phyloP scores from a whole-genome alignment of 2,888 invertebrate species.

The Cephus pulcher region DNA sequence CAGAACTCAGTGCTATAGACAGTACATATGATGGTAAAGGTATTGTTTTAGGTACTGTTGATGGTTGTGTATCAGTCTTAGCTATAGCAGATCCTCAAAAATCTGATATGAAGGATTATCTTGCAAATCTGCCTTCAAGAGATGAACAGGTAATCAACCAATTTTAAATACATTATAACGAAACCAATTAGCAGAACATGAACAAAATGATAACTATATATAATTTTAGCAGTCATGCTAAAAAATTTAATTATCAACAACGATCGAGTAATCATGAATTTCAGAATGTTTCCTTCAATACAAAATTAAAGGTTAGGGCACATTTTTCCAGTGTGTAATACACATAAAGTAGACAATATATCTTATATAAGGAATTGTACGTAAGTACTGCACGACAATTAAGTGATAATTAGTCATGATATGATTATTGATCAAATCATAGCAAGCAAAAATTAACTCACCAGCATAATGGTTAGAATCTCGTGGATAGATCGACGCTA shows the following conservation, averaged over 20 bases:
- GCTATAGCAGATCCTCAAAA: slow-evolving; percentile 81
- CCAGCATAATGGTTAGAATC: neutral
- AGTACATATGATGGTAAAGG: slow-evolving; percentile 87
- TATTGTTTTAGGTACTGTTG: slow-evolving; percentile 89
- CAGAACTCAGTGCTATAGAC: slow-evolving; percentile 88
- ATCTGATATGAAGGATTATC: slow-evolving; percentile 73
- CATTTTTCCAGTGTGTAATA: neutral
- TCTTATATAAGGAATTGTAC: neutral
- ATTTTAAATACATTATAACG: neutral
- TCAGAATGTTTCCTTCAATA: neutral
- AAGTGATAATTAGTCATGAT: neutral
- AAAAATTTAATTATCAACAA: neutral
- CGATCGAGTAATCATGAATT: neutral
- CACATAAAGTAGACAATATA: neutral
- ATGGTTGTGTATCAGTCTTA: slow-evolving; percentile 93
- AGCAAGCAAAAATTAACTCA: neutral
- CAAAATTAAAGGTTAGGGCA: neutral
- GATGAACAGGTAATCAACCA: slow-evolving; percentile 71
- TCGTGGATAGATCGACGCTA: neutral
- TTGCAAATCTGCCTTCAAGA: slow-evolving; percentile 77
- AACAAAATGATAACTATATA: neutral
- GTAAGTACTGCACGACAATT: neutral
- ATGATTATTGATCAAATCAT: neutral
- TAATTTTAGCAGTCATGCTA: neutral
- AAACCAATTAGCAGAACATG: neutral